Conservation (phyloP, 2,113 vertebrate genomes). For the Phalacrocorax aristotelis region DNA sequence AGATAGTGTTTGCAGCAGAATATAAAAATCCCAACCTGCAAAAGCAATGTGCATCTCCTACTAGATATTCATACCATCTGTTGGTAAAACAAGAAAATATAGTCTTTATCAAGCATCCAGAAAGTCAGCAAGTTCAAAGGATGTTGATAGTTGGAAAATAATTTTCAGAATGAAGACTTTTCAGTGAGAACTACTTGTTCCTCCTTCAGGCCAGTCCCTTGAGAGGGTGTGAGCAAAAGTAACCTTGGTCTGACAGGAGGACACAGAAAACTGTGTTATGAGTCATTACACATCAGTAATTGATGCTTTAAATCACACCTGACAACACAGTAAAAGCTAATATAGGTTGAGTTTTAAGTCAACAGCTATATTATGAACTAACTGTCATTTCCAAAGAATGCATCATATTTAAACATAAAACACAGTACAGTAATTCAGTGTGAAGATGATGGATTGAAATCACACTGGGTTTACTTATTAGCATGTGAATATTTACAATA, state of each 20-base stretch:
- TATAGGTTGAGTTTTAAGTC: not conserved
- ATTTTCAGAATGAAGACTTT: not conserved
- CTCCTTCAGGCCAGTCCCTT: not conserved
- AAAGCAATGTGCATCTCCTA: not conserved
- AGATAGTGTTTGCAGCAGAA: not conserved
- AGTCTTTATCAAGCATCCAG: not conserved
- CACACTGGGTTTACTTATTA: not conserved
- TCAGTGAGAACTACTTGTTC: not conserved
- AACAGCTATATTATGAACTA: not conserved
- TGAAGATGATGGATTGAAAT: not conserved
- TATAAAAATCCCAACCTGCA: not conserved
- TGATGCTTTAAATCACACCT: not conserved
- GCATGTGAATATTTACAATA: not conserved
- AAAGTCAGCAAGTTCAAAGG: not conserved
- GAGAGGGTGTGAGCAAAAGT: not conserved
- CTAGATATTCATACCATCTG: slow-evolving; percentile 23
- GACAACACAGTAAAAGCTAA: not conserved
- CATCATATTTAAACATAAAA: not conserved
- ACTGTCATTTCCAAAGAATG: not conserved
- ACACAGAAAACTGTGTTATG: not conserved
- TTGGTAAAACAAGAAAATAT: not conserved
- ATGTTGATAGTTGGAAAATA: not conserved
- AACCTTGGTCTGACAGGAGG: not conserved
- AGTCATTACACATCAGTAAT: not conserved
- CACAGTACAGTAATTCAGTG: not conserved